Evolutionary conservation across 1,140 invertebrate species (phyloP), one percentile per base, ranked within the genome.

Genomic region (Bombus pyrosoma): DNA sequence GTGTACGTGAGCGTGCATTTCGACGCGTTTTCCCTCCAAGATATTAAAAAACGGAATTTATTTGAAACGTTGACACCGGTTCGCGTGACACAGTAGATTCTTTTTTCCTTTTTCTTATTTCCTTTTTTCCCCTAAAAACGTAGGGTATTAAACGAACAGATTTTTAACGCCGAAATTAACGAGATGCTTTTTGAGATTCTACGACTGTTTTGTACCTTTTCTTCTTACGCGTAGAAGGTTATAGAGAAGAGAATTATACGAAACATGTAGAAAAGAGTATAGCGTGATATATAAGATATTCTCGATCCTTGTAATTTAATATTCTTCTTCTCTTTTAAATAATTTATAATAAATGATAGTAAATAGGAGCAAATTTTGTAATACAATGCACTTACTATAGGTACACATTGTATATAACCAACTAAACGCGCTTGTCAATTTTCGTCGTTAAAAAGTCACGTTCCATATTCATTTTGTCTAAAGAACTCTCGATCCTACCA

Each of bases 31-130:
- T 74, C 15, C 15, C 41, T 12, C n/a, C n/a, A 32, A 74, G 41
- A 43, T 43, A 43, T 74, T 74, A 74, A 74, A 72, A 74, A 32
- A 47, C n/a, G 15, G 72, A 32, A 47, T 74, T 47, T 74, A 43
- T 47, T 74, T 47, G 72, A n/a, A 47, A 15, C 18, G 41, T 41
- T n/a, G 25, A 47, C 28, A n/a, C n/a, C 12, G 41, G 32, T 32
- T 47, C 41, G 39, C 15, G 71, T 41, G 39, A 72, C 39, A 74
- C 18, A 10, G 18, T 18, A 73, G 1, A 10, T 18, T 10, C 41
- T 28, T 32, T 74, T 74, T 22, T 6, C 25, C 13, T 41, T 28
- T 73, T 22, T 8, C 13, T 9, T 28, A 10, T 28, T 28, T 12
- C 8, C 2, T 34, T 68, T 32, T 32, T 12, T 15, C 0, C 43